Evolutionary conservation across 2,888 invertebrate genomes (phyloP).

Genomic region (Cataglyphis rosenhaueri): DNA sequence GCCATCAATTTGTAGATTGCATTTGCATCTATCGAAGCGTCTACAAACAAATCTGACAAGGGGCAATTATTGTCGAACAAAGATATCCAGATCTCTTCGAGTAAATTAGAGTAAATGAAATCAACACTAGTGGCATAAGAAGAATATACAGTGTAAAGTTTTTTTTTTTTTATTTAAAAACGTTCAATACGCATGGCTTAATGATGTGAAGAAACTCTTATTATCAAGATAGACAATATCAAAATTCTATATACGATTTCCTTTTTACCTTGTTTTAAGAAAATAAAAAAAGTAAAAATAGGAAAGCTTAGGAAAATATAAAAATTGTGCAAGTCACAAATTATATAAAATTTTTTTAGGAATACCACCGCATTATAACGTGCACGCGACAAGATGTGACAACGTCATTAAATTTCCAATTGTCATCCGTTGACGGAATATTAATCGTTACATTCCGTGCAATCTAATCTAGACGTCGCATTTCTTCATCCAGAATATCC

Average conservation of each 20-base stretch:
- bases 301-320: not conserved
- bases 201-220: not conserved
- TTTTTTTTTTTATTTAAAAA: not conserved
- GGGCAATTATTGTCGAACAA: constrained; percentile 11
- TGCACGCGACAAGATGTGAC: constrained; percentile 6
- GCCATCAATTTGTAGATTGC: constrained; percentile 45
- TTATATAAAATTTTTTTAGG: constrained; percentile 7
- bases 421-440: constrained; percentile 4
- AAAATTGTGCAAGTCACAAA: not conserved
- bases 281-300: not conserved
- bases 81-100: constrained; percentile 7
- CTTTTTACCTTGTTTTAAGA: not conserved
- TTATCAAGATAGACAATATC: not conserved
- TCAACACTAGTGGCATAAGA: constrained; percentile 12
- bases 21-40: constrained; percentile 17
- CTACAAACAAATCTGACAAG: constrained; percentile 37
- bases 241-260: not conserved
- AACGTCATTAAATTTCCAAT: not conserved
- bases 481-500: constrained; percentile 4
- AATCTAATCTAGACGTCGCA: not conserved
- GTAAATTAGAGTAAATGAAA: constrained; percentile 10
- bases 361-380: not conserved
- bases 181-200: not conserved
- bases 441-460: not conserved
- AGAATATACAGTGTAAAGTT: not conserved